Conservation (phyloP, 2,888 invertebrate species). For the Lasioglossum malachurum region DNA sequence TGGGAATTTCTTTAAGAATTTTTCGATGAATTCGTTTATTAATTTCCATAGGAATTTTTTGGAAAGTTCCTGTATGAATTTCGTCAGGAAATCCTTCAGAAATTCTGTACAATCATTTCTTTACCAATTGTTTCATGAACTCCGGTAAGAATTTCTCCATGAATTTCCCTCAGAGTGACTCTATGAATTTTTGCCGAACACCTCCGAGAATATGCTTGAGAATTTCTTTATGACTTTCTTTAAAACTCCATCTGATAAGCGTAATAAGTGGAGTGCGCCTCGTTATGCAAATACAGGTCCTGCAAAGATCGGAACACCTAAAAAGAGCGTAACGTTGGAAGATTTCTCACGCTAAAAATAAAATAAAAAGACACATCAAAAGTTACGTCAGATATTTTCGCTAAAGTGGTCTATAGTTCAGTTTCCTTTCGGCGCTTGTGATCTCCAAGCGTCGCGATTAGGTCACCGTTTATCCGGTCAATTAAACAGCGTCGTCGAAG, state of each 20-base stretch:
- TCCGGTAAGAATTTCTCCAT: neutral
- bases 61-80: neutral
- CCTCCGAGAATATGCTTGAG: neutral
- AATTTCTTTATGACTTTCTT: neutral
- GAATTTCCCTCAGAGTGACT: neutral
- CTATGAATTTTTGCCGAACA: neutral
- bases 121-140: neutral
- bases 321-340: neutral
- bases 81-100: neutral
- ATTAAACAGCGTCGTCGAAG: slow-evolving; percentile 5
- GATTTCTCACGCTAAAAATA: neutral
- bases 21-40: neutral
- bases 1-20: neutral
- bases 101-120: neutral
- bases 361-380: neutral
- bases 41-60: neutral
- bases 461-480: neutral
- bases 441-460: neutral
- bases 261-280: neutral
- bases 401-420: neutral
- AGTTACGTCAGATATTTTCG: neutral
- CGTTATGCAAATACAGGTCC: neutral
- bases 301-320: neutral
- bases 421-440: neutral
- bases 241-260: neutral